Percentiles rank a stretch among this genome's conserved stretches.
phyloP scores from a whole-genome alignment of 2,113 vertebrate species.

The Engystomops pustulosus region DNA sequence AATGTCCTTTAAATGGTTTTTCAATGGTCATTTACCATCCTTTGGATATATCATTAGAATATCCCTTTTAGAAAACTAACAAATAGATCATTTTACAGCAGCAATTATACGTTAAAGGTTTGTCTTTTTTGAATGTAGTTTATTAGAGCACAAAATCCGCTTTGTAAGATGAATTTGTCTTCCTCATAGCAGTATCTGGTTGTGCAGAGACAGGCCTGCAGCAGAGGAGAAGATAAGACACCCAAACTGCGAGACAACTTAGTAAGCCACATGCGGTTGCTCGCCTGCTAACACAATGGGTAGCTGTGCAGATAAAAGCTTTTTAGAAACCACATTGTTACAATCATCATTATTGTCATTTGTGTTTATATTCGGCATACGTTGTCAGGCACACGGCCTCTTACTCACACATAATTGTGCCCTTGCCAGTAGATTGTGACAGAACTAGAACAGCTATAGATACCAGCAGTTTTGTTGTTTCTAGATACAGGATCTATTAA shows the following conservation, averaged over 20 bases:
- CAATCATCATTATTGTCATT: constrained; percentile 46
- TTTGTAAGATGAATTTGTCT: background rate
- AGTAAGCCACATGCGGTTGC: constrained; percentile 28
- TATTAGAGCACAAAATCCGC: background rate
- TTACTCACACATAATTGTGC: constrained; percentile 38
- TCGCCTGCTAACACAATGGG: constrained; percentile 34
- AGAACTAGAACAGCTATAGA: constrained; percentile 22
- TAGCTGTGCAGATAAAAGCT: constrained; percentile 33
- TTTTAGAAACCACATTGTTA: constrained; percentile 47
- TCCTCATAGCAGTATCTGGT: constrained; percentile 1
- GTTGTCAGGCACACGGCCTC: constrained; percentile 39
- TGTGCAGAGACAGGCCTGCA: constrained; percentile 16
- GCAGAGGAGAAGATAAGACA: constrained; percentile 27
- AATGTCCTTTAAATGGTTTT: too few relatives aligned
- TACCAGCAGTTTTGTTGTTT: constrained; percentile 2
- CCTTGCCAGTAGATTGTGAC: background rate
- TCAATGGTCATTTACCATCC: too few relatives aligned
- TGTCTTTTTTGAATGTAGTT: background rate
- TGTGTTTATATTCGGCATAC: constrained; percentile 43
- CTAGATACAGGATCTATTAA: background rate
- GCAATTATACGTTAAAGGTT: background rate
- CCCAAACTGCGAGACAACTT: constrained; percentile 1
- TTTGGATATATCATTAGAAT: too few relatives aligned
- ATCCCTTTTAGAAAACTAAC: too few relatives aligned
- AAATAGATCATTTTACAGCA: too few relatives aligned